Percentiles rank a stretch among this genome's conserved stretches.
Conservation (phyloP, 1,140 invertebrate genomes). For the Choristoneura fumiferana region DNA sequence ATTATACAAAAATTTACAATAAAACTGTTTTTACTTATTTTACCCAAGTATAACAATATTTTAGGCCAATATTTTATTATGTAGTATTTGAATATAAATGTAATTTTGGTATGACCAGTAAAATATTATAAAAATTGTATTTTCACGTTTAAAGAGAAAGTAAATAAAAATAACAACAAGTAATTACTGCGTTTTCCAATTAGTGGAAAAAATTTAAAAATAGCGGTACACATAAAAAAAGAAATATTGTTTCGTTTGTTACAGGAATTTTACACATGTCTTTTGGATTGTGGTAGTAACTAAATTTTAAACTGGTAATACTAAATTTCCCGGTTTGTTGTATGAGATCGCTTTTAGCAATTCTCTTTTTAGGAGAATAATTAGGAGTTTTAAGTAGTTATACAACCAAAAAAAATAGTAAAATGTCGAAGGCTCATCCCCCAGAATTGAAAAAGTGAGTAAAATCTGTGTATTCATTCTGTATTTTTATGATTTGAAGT, state of each 20-base stretch:
- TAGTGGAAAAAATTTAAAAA: too few relatives aligned
- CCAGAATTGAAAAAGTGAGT: conserved; percentile 93
- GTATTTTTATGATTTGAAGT: not conserved
- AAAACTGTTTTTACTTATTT: too few relatives aligned
- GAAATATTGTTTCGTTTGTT: too few relatives aligned
- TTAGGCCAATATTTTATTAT: too few relatives aligned
- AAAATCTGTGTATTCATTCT: not conserved
- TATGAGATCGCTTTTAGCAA: not conserved
- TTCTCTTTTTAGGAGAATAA: not conserved
- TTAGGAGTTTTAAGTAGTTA: not conserved
- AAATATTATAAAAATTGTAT: not conserved
- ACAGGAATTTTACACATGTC: too few relatives aligned
- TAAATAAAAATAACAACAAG: not conserved
- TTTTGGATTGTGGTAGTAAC: too few relatives aligned
- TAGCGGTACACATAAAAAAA: too few relatives aligned
- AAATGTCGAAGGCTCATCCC: conserved; percentile 93
- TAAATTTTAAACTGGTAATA: not conserved
- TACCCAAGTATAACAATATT: too few relatives aligned
- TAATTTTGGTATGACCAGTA: not conserved
- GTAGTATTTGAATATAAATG: not conserved
- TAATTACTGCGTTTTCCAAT: too few relatives aligned
- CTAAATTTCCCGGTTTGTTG: conserved; percentile 12
- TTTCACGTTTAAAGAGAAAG: not conserved
- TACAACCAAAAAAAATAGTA: conserved; percentile 36
- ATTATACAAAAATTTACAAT: too few relatives aligned